phyloP scores from a whole-genome alignment of 2,888 invertebrate genomes.

The Drosophila emarginata region DNA sequence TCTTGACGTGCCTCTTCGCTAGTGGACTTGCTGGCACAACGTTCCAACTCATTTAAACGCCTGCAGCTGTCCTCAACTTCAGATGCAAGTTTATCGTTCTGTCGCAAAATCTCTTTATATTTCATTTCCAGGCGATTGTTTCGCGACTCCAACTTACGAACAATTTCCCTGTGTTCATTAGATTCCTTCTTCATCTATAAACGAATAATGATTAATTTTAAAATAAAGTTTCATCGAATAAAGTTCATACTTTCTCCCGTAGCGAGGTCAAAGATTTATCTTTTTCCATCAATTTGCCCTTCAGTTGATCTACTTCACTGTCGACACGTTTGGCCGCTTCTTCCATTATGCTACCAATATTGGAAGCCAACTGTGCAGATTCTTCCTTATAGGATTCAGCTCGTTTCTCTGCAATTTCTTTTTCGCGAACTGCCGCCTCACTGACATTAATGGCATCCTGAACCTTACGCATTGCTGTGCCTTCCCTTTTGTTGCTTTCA shows the following conservation, averaged over 20 bases:
- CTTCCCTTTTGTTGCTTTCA: slow-evolving; percentile 82
- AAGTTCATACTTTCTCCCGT: slow-evolving; percentile 79
- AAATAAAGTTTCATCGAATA: slow-evolving; percentile 19
- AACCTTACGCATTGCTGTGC: slow-evolving; percentile 84
- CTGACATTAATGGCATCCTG: slow-evolving; percentile 85
- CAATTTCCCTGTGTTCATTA: slow-evolving; percentile 57
- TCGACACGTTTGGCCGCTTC: slow-evolving; percentile 85
- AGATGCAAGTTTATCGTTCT: slow-evolving; percentile 75
- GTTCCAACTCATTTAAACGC: slow-evolving; percentile 82
- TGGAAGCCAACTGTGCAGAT: slow-evolving; percentile 83
- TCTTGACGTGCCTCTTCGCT: slow-evolving; percentile 2
- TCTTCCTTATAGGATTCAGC: slow-evolving; percentile 84
- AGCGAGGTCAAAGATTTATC: slow-evolving; percentile 83
- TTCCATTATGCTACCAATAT: slow-evolving; percentile 84
- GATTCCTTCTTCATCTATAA: slow-evolving; percentile 14
- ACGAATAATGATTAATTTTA: neutral
- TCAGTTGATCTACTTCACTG: slow-evolving; percentile 85
- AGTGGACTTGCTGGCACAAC: slow-evolving; percentile 81
- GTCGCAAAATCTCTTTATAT: slow-evolving; percentile 62
- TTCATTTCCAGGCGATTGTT: slow-evolving; percentile 71
- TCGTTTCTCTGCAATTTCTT: slow-evolving; percentile 83
- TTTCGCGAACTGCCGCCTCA: slow-evolving; percentile 85
- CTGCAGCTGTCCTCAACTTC: slow-evolving; percentile 82
- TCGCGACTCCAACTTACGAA: slow-evolving; percentile 79
- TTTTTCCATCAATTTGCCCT: slow-evolving; percentile 85